Percentiles rank a stretch among this genome's conserved stretches.
These are phyloP conservation scores for Micropoecilia bifurca DNA, from an alignment of 2,797 vertebrate genomes.

Conservation along the genomic window DNA sequence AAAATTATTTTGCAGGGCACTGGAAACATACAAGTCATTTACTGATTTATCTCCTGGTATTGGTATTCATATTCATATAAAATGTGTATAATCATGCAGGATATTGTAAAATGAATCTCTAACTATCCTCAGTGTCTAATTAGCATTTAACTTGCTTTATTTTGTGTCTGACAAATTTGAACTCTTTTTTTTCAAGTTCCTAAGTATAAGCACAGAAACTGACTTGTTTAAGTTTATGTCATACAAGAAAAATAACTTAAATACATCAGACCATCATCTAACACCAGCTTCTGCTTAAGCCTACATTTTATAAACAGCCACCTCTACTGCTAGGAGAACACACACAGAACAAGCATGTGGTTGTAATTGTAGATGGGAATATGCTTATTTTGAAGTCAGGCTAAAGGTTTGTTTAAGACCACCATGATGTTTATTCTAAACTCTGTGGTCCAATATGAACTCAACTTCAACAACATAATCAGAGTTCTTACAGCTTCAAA, in stretches of 20 bases:
- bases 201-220: too few relatives aligned
- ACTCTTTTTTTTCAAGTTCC: neutral
- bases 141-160: neutral
- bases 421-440: neutral
- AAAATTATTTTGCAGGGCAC: neutral
- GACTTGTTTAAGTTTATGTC: neutral
- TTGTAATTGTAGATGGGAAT: neutral
- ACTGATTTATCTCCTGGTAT: neutral
- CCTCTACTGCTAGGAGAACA: neutral
- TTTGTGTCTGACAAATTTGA: neutral
- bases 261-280: neutral
- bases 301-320: constrained; percentile 5
- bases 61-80: neutral
- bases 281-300: neutral
- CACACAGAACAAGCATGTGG: constrained; percentile 4
- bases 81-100: neutral
- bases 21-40: neutral
- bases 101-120: neutral
- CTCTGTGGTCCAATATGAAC: neutral
- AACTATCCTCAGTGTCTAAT: neutral
- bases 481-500: neutral
- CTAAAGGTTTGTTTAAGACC: neutral
- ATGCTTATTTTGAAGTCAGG: neutral
- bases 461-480: constrained; percentile 9
- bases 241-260: neutral